Conservation (phyloP, 2,888 invertebrate genomes). For the Muschampia staudingeri region DNA sequence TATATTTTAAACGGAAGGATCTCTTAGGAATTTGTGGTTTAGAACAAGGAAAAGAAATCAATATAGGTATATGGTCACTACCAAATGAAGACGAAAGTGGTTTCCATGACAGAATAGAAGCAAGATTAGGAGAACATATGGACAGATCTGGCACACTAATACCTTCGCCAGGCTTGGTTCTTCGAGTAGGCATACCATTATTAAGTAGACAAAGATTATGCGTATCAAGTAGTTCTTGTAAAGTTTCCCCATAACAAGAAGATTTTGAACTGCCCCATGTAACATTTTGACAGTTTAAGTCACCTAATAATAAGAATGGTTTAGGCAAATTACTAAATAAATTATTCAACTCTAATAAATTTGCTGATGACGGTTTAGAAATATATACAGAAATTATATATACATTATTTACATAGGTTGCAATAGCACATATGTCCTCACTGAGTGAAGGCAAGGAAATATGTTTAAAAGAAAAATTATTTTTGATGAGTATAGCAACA, state of each 20-base stretch:
- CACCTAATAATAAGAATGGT: neutral
- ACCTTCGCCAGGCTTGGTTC: neutral
- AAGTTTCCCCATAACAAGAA: neutral
- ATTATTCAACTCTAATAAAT: too few species aligned
- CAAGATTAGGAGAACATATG: constrained; percentile 15
- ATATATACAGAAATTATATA: neutral
- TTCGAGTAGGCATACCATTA: neutral
- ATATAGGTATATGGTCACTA: constrained; percentile 16
- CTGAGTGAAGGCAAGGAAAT: neutral
- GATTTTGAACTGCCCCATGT: neutral
- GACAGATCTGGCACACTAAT: neutral
- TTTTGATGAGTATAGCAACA: neutral
- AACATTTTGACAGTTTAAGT: neutral
- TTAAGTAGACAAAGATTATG: constrained; percentile 1
- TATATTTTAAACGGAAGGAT: neutral
- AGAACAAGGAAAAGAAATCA: constrained; percentile 6
- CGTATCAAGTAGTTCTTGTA: neutral
- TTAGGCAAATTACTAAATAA: neutral
- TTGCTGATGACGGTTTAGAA: neutral
- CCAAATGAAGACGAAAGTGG: constrained; percentile 10
- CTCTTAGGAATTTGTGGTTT: neutral
- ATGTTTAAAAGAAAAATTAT: neutral
- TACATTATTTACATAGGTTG: neutral
- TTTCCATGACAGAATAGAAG: constrained; percentile 16
- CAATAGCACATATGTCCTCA: neutral